phyloP scores from a whole-genome alignment of 2,113 vertebrate genomes.

The Grus americana region DNA sequence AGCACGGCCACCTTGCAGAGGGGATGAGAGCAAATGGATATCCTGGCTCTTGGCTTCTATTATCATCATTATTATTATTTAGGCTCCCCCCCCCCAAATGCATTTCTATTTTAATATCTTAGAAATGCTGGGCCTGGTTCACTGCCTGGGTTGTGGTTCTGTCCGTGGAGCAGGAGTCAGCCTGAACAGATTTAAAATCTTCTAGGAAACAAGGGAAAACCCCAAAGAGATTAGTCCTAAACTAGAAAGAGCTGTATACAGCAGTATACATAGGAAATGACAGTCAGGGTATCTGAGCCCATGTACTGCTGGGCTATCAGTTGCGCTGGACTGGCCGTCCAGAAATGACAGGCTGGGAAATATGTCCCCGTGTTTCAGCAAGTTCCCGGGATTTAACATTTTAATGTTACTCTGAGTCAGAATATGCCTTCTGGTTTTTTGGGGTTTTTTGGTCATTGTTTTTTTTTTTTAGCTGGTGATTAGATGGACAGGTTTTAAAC shows the following conservation, averaged over 20 bases:
- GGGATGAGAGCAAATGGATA: background rate
- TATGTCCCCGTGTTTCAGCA: background rate
- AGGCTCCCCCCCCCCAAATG: too few relatives aligned
- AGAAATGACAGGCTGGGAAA: constrained; percentile 5
- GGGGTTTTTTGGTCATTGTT: background rate
- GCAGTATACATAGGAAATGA: background rate
- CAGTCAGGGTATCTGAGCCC: background rate
- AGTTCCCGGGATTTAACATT: background rate
- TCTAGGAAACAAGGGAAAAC: background rate
- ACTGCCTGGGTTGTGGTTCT: background rate
- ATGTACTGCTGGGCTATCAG: background rate
- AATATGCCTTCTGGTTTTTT: background rate
- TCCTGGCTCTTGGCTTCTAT: background rate
- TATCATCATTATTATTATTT: too few relatives aligned
- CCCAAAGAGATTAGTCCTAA: background rate
- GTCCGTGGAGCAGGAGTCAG: background rate
- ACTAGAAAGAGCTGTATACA: background rate
- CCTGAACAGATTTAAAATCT: background rate
- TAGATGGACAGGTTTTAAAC: constrained; percentile 29
- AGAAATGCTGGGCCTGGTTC: background rate
- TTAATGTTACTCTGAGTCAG: background rate
- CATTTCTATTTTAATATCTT: background rate
- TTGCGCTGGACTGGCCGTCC: background rate
- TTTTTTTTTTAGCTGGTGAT: background rate
- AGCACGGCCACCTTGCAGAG: background rate